Base-by-base conservation (phyloP, 2,888 invertebrate genomes). In the Aspidiotus destructor region DNA sequence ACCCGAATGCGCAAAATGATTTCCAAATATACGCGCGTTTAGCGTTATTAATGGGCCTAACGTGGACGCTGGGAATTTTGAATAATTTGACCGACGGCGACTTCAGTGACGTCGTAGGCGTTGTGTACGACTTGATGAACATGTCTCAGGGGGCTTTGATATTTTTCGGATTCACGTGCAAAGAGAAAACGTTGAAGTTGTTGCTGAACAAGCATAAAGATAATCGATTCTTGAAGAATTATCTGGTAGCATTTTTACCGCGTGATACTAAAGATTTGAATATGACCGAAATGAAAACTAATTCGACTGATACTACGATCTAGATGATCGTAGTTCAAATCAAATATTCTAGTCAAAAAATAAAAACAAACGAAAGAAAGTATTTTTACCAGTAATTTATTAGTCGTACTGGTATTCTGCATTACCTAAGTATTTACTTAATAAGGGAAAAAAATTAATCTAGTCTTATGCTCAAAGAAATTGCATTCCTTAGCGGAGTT, bases 111-210 rank as follows among this genome's bases (percentile, higher is more conserved):
- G 71, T 75, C 28, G 73, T 80, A 11, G 80, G 80, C 79, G 78
- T 79, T 71, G 73, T 78, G 16, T 81, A 80, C 74, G 76, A 80
- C 7, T 73, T 77, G 3, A 74, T 80, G 64, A 81, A 80, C 74
- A 77, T 80, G 9, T 75, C 80, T 6, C 81, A 81, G 74, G 81
- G 80, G 2, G 74, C 80, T 28, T 80, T 80, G 74, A 80, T 81
- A 68, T 79, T 80, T 73, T 72, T 79, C 9, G 78, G 78, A 1
- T 81, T 81, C 74, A 79, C 80, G 0, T 80, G 57, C n/a, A 65
- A 65, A 44, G 11, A 44, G n/a, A 65, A 65, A 58, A 65, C 65
- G 11, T 42, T 57, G 15, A 65, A 65, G 16, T 42, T 28, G 10
- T 44, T 65, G 48, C 16, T 57, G 28, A 41, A 57, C 7, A 55